A percentile compares a stretch with the other conserved stretches of the same genome.
phyloP scores from a whole-genome alignment of 2,888 invertebrate species.

The Sinodicranocentrus sp. region DNA sequence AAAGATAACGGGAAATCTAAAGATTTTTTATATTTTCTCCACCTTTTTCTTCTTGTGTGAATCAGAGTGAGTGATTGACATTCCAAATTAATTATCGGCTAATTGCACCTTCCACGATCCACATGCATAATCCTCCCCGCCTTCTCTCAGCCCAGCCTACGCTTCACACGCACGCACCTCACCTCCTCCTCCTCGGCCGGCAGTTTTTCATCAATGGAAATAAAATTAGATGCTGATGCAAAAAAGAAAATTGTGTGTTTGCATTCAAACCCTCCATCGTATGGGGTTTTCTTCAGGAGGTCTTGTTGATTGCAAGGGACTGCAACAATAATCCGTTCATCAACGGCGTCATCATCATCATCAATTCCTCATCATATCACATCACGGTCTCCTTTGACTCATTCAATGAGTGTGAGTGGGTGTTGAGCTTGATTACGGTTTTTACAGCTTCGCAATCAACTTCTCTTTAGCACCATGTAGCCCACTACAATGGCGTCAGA shows the following conservation, averaged over 20 bases:
- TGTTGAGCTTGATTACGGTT: constrained; percentile 55
- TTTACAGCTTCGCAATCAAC: constrained; percentile 45
- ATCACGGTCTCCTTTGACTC: constrained; percentile 33
- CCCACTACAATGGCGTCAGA: neutral
- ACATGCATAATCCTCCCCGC: constrained; percentile 11
- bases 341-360: neutral
- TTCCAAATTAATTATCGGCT: constrained; percentile 60
- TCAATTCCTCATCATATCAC: constrained; percentile 6
- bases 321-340: constrained; percentile 6
- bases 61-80: constrained; percentile 51
- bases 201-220: neutral
- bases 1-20: too few species aligned
- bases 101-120: constrained; percentile 43
- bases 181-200: neutral
- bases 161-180: too few species aligned
- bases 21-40: neutral
- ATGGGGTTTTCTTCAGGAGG: neutral
- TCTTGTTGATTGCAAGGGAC: constrained; percentile 6
- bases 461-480: constrained; percentile 23
- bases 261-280: too few species aligned
- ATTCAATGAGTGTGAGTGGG: constrained; percentile 37
- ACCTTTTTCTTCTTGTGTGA: constrained; percentile 22
- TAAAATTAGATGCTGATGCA: too few species aligned
- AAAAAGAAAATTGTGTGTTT: too few species aligned
- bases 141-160: neutral